phyloP scores from a whole-genome alignment of 2,888 invertebrate genomes.

The Scaptomyza parva region DNA sequence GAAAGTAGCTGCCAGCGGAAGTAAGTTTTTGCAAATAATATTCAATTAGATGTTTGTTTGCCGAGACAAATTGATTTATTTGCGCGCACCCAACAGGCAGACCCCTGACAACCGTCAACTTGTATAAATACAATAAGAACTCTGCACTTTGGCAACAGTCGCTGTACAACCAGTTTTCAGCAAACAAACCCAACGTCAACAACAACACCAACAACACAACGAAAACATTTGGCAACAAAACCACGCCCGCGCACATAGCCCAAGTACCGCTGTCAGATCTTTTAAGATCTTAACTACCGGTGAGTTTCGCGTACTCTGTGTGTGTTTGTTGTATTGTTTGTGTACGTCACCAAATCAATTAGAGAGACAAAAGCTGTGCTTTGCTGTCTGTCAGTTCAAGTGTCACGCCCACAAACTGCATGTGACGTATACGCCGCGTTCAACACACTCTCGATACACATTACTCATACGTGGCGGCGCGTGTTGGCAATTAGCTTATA shows the following conservation, averaged over 20 bases:
- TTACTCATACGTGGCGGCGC: constrained; percentile 69
- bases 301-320: constrained; percentile 50
- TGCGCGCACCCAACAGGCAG: constrained; percentile 36
- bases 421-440: constrained; percentile 61
- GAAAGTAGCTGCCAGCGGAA: constrained; percentile 71
- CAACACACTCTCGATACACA: constrained; percentile 24
- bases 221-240: constrained; percentile 23
- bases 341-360: constrained; percentile 63
- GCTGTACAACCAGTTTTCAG: constrained; percentile 66
- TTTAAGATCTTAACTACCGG: constrained; percentile 59
- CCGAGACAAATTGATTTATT: constrained; percentile 73
- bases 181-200: constrained; percentile 64
- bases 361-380: constrained; percentile 39
- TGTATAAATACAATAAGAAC: constrained; percentile 74
- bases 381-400: constrained; percentile 37
- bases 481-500: constrained; percentile 64
- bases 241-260: constrained; percentile 29
- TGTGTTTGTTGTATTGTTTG: constrained; percentile 14
- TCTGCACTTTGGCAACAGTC: constrained; percentile 63
- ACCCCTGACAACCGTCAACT: constrained; percentile 30
- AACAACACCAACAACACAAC: constrained; percentile 12
- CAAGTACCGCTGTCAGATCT: constrained; percentile 20
- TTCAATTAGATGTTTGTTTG: constrained; percentile 67
- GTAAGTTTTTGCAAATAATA: constrained; percentile 65
- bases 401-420: constrained; percentile 67